phyloP scores from a whole-genome alignment of 2,888 invertebrate species.

The Heliconius ismenius region DNA sequence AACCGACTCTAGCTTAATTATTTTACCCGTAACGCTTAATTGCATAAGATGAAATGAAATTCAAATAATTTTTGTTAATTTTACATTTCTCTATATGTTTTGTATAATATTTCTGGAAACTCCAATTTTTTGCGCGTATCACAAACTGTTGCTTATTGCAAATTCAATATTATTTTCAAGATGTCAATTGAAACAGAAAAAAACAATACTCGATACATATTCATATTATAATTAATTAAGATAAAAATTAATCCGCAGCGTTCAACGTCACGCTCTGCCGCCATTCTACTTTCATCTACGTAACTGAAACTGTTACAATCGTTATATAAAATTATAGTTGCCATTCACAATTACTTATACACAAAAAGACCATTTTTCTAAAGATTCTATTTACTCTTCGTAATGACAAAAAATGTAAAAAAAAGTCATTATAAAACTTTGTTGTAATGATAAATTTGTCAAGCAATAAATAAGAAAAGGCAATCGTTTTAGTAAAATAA shows the following conservation, averaged over 20 bases:
- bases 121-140: too few relatives aligned
- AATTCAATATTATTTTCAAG: not conserved
- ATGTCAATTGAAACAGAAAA: not conserved
- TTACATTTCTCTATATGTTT: too few relatives aligned
- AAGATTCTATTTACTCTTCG: not conserved
- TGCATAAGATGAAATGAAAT: too few relatives aligned
- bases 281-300: constrained; percentile 41
- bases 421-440: not conserved
- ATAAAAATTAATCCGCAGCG: constrained; percentile 2
- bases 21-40: too few relatives aligned
- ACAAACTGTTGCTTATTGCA: not conserved
- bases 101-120: too few relatives aligned
- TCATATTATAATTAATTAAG: not conserved
- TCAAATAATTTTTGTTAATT: too few relatives aligned
- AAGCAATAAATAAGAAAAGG: not conserved
- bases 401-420: not conserved
- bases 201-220: not conserved
- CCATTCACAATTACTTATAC: not conserved
- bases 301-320: constrained; percentile 30
- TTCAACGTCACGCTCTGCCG: constrained; percentile 32
- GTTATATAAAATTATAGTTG: constrained; percentile 32
- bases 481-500: too few relatives aligned
- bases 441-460: not conserved
- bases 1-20: too few relatives aligned
- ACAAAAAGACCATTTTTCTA: not conserved